Evolutionary conservation across 2,888 invertebrate genomes (phyloP), one percentile per base, ranked within the genome.

Genomic region (Amphipyra tragopoginis): DNA sequence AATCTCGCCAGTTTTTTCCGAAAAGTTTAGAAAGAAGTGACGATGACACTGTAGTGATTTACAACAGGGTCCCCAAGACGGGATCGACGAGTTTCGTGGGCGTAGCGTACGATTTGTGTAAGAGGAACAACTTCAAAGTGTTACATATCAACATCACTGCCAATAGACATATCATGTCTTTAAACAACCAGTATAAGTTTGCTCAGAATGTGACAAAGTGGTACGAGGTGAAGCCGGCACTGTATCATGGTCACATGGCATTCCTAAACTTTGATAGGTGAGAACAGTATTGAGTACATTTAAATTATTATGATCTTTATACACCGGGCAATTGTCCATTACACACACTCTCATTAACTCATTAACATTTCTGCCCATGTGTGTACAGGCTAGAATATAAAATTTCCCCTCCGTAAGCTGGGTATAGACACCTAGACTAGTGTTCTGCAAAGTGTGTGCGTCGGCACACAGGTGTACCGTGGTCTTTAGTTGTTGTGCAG

Each of bases 181-280:
- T 99, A 69, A 96, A 97, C 61, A 99, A 99, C 95, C 99, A 99
- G 88, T 95, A 96, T 70, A 95, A 97, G 83, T 98, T 99, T 93
- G 98, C 97, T 75, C 96, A 97, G 79, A 99, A 99, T 91, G 96
- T 99, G 50, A 97, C 98, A 0, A 95, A 96, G 65, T 99, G 99
- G 99, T 94, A 96, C 77, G 96, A 96, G 54, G 97, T 98, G 92
- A 98, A 98, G 89, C 99, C 99, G 44, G 99, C 98, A 0, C 95
- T 99, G 56, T 99, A 99, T 92, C 99, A 99, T 92, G 99, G 99
- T 0, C 99, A 99, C 90, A 97, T 99, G 96, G 99, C 99, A 5
- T 99, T 97, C 93, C 94, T 99, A 70, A 98, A 99, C 92, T 99
- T 99, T 95, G 96, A 97, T 73, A 97, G 97, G 98, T 98, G 93